phyloP scores from a whole-genome alignment of 2,113 vertebrate species.

The Lampris megalopsis region DNA sequence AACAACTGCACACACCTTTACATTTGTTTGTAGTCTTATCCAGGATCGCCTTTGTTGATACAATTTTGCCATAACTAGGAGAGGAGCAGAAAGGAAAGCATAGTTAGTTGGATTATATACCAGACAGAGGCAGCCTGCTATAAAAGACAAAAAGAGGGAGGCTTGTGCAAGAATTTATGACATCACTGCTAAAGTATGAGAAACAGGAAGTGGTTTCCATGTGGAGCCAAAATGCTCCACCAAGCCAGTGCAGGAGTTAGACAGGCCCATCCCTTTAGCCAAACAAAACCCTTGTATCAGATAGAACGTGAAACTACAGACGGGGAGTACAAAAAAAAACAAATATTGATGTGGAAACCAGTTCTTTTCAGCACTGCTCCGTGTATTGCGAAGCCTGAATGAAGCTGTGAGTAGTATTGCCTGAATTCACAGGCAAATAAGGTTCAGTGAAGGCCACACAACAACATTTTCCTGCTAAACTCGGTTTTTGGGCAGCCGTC shows the following conservation, averaged over 20 bases:
- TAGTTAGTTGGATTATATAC: slow-evolving; percentile 61
- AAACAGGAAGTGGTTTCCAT: slow-evolving; percentile 79
- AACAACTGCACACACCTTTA: slow-evolving; percentile 89
- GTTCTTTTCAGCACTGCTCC: not conserved
- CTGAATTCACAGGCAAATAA: not conserved
- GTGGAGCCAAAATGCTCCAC: slow-evolving; percentile 68
- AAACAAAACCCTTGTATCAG: slow-evolving; percentile 22
- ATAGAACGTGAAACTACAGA: slow-evolving; percentile 8
- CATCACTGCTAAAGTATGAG: slow-evolving; percentile 76
- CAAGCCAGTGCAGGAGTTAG: slow-evolving; percentile 45
- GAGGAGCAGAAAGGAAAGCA: slow-evolving; percentile 65
- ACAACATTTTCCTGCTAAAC: slow-evolving; percentile 13
- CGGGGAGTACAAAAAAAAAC: not conserved
- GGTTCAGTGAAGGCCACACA: not conserved
- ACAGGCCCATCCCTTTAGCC: slow-evolving; percentile 40
- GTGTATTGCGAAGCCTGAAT: not conserved
- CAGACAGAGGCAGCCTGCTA: slow-evolving; percentile 67
- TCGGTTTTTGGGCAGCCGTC: slow-evolving; percentile 18
- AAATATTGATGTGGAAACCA: not conserved
- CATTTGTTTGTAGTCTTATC: slow-evolving; percentile 99
- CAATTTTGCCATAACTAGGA: slow-evolving; percentile 97
- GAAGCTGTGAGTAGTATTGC: not conserved
- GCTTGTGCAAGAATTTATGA: slow-evolving; percentile 78
- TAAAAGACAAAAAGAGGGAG: slow-evolving; percentile 64
- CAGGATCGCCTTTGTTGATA: slow-evolving; percentile 99